phyloP scores from a whole-genome alignment of 2,888 invertebrate genomes.

The Panzeria rudis region DNA sequence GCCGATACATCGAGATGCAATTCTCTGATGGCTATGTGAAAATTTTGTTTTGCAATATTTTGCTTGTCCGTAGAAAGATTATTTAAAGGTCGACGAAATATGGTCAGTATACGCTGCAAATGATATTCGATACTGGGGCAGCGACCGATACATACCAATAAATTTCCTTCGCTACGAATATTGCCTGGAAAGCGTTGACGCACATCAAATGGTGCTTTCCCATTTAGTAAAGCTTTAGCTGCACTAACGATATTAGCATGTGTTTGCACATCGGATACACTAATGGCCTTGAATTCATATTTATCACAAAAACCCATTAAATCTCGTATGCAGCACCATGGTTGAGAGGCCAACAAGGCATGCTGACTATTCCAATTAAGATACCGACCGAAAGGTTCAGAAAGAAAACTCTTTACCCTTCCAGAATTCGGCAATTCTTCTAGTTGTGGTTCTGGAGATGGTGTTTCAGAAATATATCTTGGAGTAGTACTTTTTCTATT shows the following conservation, averaged over 20 bases:
- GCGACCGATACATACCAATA: constrained; percentile 80
- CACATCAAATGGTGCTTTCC: constrained; percentile 78
- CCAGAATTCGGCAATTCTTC: background rate
- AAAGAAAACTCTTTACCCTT: constrained; percentile 24
- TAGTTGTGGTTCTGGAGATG: constrained; percentile 38
- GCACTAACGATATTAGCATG: constrained; percentile 79
- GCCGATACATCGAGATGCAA: constrained; percentile 80
- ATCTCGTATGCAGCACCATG: constrained; percentile 80
- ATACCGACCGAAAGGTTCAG: constrained; percentile 73
- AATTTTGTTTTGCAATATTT: constrained; percentile 79
- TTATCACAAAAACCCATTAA: constrained; percentile 80
- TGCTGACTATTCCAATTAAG: constrained; percentile 79
- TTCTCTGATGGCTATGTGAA: constrained; percentile 79
- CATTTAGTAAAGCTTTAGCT: constrained; percentile 76
- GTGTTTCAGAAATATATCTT: constrained; percentile 4
- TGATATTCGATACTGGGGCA: constrained; percentile 80
- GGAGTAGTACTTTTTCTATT: background rate
- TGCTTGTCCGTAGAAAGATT: constrained; percentile 79
- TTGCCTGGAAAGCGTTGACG: constrained; percentile 79
- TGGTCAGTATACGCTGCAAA: constrained; percentile 78
- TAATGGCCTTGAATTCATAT: constrained; percentile 79
- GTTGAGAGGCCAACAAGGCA: constrained; percentile 75
- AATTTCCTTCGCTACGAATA: constrained; percentile 79
- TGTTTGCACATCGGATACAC: constrained; percentile 76
- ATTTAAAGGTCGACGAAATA: constrained; percentile 79